Evolutionary conservation across 2,113 vertebrate species (phyloP).

Genomic region (Carlito syrichta): DNA sequence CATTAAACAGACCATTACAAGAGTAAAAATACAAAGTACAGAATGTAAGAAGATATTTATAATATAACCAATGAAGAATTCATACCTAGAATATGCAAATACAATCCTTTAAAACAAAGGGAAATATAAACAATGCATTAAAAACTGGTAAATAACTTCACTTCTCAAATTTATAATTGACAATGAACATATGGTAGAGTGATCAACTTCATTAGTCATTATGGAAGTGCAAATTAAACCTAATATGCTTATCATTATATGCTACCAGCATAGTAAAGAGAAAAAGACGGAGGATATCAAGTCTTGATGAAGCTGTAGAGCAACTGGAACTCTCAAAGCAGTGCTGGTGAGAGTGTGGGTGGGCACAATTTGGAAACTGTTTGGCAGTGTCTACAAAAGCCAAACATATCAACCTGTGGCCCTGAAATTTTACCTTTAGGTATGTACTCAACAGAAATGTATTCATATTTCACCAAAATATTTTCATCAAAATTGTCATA

Average conservation of each 20-base stretch:
- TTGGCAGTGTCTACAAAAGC: neutral
- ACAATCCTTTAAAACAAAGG: neutral
- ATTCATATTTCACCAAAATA: neutral
- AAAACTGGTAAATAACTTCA: neutral
- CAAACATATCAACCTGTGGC: neutral
- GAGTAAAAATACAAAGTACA: neutral
- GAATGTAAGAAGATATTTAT: neutral
- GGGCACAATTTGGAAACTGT: neutral
- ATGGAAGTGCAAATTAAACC: neutral
- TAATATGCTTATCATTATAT: neutral
- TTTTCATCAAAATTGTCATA: neutral
- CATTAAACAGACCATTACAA: neutral
- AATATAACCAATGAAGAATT: neutral
- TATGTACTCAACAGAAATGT: neutral
- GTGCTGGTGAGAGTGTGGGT: neutral
- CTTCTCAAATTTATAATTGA: too few species aligned
- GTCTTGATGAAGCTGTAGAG: neutral
- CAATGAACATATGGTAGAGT: neutral
- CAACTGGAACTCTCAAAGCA: neutral
- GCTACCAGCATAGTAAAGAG: neutral
- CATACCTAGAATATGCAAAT: neutral
- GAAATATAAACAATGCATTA: neutral
- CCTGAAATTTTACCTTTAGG: neutral
- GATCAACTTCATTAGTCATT: neutral
- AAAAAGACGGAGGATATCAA: neutral